Evolutionary conservation across 92 coral and sea anemone species (phyloP).

Genomic region (Umimayanthus chanpuru): DNA sequence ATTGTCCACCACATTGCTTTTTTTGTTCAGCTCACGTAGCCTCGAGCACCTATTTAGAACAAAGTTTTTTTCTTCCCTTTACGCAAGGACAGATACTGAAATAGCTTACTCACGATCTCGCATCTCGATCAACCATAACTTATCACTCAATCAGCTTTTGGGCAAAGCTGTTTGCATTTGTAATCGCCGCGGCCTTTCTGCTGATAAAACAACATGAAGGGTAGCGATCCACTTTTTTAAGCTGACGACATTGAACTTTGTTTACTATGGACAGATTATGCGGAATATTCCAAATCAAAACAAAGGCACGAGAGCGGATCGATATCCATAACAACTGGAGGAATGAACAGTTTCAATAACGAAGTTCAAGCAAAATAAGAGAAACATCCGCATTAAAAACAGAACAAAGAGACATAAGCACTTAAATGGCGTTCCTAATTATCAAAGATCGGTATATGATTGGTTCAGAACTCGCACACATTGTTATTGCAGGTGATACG

Average conservation of each 20-base stretch:
- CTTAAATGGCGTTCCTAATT: slow-evolving; percentile 66
- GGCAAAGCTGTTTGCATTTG: slow-evolving; percentile 47
- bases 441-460: slow-evolving; percentile 55
- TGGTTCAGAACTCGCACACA: slow-evolving; percentile 55
- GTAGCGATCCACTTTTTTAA: slow-evolving; percentile 41
- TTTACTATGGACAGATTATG: slow-evolving; percentile 42
- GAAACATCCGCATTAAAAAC: slow-evolving; percentile 36
- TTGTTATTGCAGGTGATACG: slow-evolving; percentile 87
- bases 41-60: slow-evolving; percentile 34
- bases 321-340: slow-evolving; percentile 33
- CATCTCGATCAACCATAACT: slow-evolving; percentile 44
- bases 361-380: slow-evolving; percentile 6
- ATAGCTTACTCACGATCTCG: slow-evolving; percentile 13
- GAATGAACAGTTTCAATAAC: slow-evolving; percentile 14
- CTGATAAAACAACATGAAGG: slow-evolving; percentile 40
- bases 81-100: slow-evolving; percentile 23
- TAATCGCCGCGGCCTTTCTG: slow-evolving; percentile 38
- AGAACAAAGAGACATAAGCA: slow-evolving; percentile 51
- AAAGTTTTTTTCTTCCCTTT: slow-evolving; percentile 36
- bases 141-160: slow-evolving; percentile 40
- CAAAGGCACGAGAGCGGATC: slow-evolving; percentile 36
- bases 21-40: slow-evolving; percentile 27
- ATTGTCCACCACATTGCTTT: slow-evolving; percentile 26
- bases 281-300: slow-evolving; percentile 42
- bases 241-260: slow-evolving; percentile 37